Conservation (phyloP, 2,113 vertebrate species). For the Colius striatus region DNA sequence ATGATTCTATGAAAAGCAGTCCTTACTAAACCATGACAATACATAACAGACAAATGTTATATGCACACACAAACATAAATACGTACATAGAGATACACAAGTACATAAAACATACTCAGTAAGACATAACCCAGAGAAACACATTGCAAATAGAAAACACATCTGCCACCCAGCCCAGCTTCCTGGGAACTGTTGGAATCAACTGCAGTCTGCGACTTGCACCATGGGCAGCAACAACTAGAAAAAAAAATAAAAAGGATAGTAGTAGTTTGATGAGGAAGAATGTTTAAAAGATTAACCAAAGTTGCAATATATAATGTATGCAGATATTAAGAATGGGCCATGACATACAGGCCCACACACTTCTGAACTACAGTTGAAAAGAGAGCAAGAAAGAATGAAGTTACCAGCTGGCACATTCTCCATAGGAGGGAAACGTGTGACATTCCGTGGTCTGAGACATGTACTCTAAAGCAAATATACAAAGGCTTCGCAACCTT, state of each 20-base stretch:
- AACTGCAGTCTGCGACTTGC: neutral
- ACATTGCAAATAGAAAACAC: neutral
- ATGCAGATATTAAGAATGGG: neutral
- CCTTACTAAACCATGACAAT: too few relatives aligned
- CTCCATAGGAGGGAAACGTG: neutral
- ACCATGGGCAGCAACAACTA: neutral
- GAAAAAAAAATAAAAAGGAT: neutral
- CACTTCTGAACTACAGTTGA: neutral
- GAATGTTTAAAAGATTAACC: neutral
- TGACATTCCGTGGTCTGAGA: neutral
- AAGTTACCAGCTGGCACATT: neutral
- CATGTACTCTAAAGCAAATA: neutral
- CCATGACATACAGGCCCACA: neutral
- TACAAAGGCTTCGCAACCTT: neutral
- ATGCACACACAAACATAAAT: neutral
- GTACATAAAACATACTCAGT: neutral
- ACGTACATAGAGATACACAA: neutral
- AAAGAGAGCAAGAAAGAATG: constrained; percentile 7
- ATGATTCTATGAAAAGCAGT: too few relatives aligned
- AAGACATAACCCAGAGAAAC: neutral
- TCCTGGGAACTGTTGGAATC: neutral
- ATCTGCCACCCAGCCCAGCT: neutral
- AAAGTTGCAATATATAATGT: neutral
- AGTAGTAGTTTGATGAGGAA: neutral
- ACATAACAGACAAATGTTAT: neutral